These are phyloP conservation scores for Pseudolycoriella hygida DNA, from an alignment of 2,888 invertebrate species.

Conservation along the genomic window DNA sequence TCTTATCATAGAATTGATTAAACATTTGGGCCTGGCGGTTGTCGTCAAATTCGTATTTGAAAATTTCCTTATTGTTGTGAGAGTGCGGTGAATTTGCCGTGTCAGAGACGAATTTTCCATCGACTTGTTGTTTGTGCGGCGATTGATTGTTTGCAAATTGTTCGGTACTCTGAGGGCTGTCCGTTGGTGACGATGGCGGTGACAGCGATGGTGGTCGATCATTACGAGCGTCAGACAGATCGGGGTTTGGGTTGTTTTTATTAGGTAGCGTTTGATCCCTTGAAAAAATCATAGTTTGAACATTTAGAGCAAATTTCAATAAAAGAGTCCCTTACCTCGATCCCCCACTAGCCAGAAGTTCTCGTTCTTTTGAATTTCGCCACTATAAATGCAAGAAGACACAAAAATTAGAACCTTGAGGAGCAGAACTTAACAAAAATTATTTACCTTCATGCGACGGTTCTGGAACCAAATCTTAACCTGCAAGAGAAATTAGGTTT, in stretches of 20 bases:
- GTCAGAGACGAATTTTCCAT: background rate
- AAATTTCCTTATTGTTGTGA: conserved; percentile 1
- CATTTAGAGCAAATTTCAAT: conserved; percentile 64
- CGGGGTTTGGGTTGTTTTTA: conserved; percentile 92
- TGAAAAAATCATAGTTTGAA: conserved; percentile 32
- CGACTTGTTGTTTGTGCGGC: conserved; percentile 1
- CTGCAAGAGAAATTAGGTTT: conserved; percentile 23
- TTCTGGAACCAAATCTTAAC: conserved; percentile 81
- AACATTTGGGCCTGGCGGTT: conserved; percentile 9
- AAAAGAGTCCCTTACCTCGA: conserved; percentile 40
- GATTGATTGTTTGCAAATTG: conserved; percentile 2
- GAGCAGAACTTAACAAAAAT: conserved; percentile 19
- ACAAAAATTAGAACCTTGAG: background rate
- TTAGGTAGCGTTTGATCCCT: conserved; percentile 90
- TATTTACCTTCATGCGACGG: conserved; percentile 86
- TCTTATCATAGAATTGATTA: conserved; percentile 13
- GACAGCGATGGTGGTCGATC: conserved; percentile 52
- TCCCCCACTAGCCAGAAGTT: conserved; percentile 74
- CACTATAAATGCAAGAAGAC: too few relatives aligned
- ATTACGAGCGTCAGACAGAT: conserved; percentile 75
- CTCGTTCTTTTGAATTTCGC: conserved; percentile 94
- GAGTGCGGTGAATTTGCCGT: background rate
- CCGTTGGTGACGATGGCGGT: conserved; percentile 16
- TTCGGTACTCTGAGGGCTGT: conserved; percentile 5
- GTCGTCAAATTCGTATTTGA: background rate